Percentiles rank a stretch among this genome's conserved stretches.
These are phyloP conservation scores for Pachliopta kotzebuea DNA, from an alignment of 2,888 invertebrate genomes.

Conservation along the genomic window DNA sequence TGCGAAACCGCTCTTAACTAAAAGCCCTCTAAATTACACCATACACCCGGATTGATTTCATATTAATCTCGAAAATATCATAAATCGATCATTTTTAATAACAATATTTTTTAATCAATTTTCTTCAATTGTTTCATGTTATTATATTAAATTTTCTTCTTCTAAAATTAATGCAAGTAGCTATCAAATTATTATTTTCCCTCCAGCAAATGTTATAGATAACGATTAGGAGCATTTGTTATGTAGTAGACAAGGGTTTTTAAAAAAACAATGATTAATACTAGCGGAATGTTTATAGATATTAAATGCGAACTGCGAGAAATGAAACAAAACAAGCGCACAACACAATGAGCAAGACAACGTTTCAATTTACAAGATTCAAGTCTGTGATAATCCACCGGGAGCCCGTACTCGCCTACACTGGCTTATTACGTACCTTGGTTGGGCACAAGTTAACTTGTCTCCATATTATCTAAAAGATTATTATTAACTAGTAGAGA, in stretches of 20 bases:
- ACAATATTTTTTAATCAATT: not conserved
- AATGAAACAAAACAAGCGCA: slow-evolving; percentile 38
- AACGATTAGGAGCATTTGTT: too few species aligned
- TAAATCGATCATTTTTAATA: slow-evolving; percentile 43
- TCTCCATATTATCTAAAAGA: slow-evolving; percentile 70
- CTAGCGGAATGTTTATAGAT: not conserved
- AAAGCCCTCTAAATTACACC: slow-evolving; percentile 75
- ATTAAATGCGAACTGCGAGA: slow-evolving; percentile 23
- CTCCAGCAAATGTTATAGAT: too few species aligned
- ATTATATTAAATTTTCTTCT: too few species aligned
- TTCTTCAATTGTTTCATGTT: too few species aligned
- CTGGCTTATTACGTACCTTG: slow-evolving; percentile 66
- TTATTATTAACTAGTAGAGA: slow-evolving; percentile 64
- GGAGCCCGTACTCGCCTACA: slow-evolving; percentile 62
- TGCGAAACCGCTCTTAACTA: slow-evolving; percentile 77
- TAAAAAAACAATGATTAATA: not conserved
- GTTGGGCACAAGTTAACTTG: slow-evolving; percentile 71
- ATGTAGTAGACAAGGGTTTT: too few species aligned
- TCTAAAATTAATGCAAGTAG: too few species aligned
- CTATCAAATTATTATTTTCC: not conserved
- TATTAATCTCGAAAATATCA: slow-evolving; percentile 65
- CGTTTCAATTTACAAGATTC: slow-evolving; percentile 76
- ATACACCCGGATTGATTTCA: slow-evolving; percentile 71
- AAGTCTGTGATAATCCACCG: slow-evolving; percentile 58
- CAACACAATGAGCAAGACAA: slow-evolving; percentile 57